Evolutionary conservation across 2,888 invertebrate species (phyloP), one percentile per base, ranked within the genome.

Genomic region (Neoascia interrupta): DNA sequence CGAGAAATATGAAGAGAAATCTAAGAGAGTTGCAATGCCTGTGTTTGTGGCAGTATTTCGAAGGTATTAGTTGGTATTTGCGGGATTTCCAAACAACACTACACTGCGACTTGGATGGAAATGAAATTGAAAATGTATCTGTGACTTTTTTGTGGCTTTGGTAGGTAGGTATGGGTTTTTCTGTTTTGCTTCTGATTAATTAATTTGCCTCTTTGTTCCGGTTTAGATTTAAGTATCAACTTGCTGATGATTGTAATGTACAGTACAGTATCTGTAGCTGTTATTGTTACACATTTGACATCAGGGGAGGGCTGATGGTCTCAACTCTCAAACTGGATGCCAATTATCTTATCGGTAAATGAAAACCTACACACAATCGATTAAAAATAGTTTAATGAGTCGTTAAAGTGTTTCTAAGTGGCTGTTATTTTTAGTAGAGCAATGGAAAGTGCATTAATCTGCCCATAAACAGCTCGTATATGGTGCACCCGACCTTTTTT

Each of bases 151-250:
- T 49, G 28, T 37, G 37, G 47, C 37, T 49, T 43, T 49, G 68
- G 47, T 68, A 26, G 66, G 39, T 68, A 43, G 23, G 45, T 37
- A 53, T 1, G 16, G 28, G 6, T 61, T 49, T 23, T 15, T 13
- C 31, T 31, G 8, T 15, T 51, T 19, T 13, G 23, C 45, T 47
- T 13, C 26, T 58, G 49, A 58, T 60, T 69, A 68, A 68, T 69
- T 69, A 69, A 69, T 69, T 69, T 69, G 69, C 69, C 58, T 69
- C 58, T 69, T 69, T 69, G 69, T 69, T 69, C 69, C 58, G 58
- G 69, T 69, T 69, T 69, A 43, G 69, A 69, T 69, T 69, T 69
- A 69, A 69, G 69, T 68, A 58, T 47, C 45, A 56, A 54, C 53
- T 43, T 43, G 56, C n/a, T 21, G 49, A 34, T 31, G 39, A 21